These are phyloP conservation scores for Neomonachus schauinslandi DNA, from an alignment of 2,113 vertebrate species.

Conservation along the genomic window DNA sequence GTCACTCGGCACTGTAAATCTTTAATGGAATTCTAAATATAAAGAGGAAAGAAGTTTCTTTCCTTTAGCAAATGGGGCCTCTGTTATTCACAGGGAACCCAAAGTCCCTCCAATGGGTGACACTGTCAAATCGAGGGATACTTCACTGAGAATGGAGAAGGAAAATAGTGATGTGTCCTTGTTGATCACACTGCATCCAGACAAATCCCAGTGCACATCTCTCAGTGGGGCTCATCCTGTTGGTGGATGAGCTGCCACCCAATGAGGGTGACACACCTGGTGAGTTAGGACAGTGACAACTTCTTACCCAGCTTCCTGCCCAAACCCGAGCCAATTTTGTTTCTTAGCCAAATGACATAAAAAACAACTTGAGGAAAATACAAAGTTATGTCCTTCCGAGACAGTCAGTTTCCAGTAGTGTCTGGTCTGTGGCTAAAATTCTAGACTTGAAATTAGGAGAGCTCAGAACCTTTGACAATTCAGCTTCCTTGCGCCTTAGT, in stretches of 20 bases:
- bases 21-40: neutral
- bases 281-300: conserved; percentile 39
- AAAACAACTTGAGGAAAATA: conserved; percentile 60
- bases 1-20: neutral
- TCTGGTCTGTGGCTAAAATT: conserved; percentile 52
- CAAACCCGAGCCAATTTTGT: neutral
- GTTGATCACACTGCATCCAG: too few relatives aligned
- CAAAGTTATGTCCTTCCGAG: neutral
- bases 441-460: neutral
- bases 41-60: neutral
- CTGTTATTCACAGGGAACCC: neutral
- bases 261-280: neutral
- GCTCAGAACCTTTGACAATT: neutral
- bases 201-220: neutral
- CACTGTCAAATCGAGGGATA: neutral
- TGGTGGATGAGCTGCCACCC: neutral
- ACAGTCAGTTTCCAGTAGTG: neutral
- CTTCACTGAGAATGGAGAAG: neutral
- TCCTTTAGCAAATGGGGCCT: neutral
- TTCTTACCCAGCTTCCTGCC: conserved; percentile 30
- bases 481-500: neutral
- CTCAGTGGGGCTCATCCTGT: neutral
- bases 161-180: neutral
- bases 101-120: neutral
- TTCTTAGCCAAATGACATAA: conserved; percentile 19